Evolutionary conservation across 1,140 invertebrate genomes (phyloP), one percentile per base, ranked within the genome.

Genomic region (Condylostylus longicornis): DNA sequence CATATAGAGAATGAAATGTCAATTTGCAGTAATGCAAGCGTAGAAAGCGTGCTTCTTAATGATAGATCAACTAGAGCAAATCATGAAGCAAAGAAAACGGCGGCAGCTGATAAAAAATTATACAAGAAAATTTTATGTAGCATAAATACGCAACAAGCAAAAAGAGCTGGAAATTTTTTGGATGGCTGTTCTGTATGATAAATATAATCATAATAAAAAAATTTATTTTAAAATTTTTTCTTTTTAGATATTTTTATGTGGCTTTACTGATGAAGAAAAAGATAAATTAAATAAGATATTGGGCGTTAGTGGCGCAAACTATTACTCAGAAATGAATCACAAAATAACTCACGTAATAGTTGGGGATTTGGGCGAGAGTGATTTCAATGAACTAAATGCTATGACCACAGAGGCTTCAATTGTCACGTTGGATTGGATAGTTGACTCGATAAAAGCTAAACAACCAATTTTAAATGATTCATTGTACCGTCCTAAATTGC

Each of bases 311-410:
- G 83, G 86, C 23, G 88, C 79, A 19, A 82, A 79, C 9, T 69
- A 84, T 42, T 79, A 83, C 42, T 79, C 79, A 49, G 70, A 72
- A 33, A 66, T 85, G 34, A 74, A 72, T 43, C 79, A 79, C 34
- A 68, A 74, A 44, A 68, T 91, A 4, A 83, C 84, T 0, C 87
- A 91, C 60, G 72, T 84, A 20, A 68, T 87, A 17, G 67, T 84
- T 15, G 79, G 77, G 2, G 72, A 80, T 44, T 37, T 62, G 23
- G 61, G 64, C 8, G 48, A 49, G 20, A 21, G 30, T 3, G 54
- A 51, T n/a, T 48, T 50, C n/a, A n/a, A n/a, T n/a, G 8, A 31
- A 13, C 6, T 31, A 6, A 31, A 31, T 7, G 7, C 23, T n/a
- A 25, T n/a, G n/a, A n/a, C n/a, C n/a, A n/a, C 43, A 49, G 78